Evolutionary conservation across 2,888 invertebrate genomes (phyloP).

Genomic region (Philaethria dido): DNA sequence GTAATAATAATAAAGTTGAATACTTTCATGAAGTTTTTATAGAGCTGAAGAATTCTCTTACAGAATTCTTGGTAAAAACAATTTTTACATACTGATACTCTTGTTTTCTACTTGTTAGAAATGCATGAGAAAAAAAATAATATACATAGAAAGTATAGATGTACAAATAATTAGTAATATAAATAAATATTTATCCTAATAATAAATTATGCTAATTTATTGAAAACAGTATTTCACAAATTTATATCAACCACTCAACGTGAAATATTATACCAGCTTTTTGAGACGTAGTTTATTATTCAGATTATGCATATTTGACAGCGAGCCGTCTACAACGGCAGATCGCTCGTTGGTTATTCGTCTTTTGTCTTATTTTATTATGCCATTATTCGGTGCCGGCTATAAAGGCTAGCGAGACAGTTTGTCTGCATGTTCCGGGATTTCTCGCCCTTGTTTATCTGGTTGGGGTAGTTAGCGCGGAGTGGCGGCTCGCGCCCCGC

Average conservation of each 20-base stretch:
- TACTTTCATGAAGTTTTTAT: not conserved
- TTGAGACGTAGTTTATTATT: constrained; percentile 46
- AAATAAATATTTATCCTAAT: not conserved
- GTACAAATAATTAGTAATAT: not conserved
- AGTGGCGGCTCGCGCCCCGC: constrained; percentile 58
- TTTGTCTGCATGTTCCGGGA: constrained; percentile 80
- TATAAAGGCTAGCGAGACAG: constrained; percentile 79
- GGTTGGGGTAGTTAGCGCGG: constrained; percentile 71
- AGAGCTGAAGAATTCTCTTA: not conserved
- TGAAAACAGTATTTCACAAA: not conserved
- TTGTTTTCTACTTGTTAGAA: not conserved
- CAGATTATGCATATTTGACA: constrained; percentile 53
- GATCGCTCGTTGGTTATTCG: constrained; percentile 58
- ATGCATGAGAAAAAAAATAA: not conserved
- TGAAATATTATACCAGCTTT: constrained; percentile 28
- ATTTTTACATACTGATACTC: not conserved
- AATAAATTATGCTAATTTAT: not conserved
- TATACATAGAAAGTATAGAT: too few species aligned
- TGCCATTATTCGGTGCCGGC: constrained; percentile 66
- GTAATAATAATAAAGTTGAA: not conserved
- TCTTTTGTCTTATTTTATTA: constrained; percentile 79
- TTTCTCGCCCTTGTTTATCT: constrained; percentile 81
- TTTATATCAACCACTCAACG: constrained; percentile 22
- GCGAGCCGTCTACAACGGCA: constrained; percentile 48
- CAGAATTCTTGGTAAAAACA: not conserved